These are phyloP conservation scores for Mungos mungo DNA, from an alignment of 2,113 vertebrate species.

Conservation along the genomic window DNA sequence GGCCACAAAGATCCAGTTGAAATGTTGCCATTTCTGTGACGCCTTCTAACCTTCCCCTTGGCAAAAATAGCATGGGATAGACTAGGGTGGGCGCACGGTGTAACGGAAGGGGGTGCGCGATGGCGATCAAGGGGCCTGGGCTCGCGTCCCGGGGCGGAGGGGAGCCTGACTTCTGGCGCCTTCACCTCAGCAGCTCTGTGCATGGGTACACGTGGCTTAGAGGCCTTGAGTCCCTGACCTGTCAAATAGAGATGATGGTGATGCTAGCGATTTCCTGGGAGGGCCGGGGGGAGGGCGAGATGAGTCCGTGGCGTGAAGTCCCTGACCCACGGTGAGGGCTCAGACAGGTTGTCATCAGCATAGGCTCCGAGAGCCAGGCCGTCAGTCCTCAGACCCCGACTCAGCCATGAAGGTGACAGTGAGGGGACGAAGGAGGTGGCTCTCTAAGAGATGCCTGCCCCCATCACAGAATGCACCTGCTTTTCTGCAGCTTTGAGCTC, in stretches of 20 bases:
- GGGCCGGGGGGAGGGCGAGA: neutral
- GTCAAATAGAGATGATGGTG: neutral
- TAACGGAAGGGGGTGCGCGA: neutral
- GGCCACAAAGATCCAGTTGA: neutral
- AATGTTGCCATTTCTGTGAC: neutral
- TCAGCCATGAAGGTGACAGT: neutral
- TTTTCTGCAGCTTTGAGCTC: neutral
- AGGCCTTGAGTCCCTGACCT: neutral
- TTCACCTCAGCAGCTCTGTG: neutral
- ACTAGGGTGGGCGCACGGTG: neutral
- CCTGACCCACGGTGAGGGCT: neutral
- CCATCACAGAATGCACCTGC: neutral
- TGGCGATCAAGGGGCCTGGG: neutral
- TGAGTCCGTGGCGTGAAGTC: neutral
- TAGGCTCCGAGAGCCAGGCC: neutral
- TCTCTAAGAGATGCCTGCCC: neutral
- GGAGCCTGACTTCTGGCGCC: neutral
- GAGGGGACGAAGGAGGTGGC: fast-evolving
- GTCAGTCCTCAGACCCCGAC: neutral
- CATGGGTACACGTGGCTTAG: neutral
- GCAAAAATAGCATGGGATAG: neutral
- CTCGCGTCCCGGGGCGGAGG: neutral
- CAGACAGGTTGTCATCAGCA: neutral
- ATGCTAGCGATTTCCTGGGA: neutral
- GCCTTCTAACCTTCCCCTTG: neutral